Conservation (phyloP, 2,797 vertebrate genomes). For the Micromesistius poutassou region DNA sequence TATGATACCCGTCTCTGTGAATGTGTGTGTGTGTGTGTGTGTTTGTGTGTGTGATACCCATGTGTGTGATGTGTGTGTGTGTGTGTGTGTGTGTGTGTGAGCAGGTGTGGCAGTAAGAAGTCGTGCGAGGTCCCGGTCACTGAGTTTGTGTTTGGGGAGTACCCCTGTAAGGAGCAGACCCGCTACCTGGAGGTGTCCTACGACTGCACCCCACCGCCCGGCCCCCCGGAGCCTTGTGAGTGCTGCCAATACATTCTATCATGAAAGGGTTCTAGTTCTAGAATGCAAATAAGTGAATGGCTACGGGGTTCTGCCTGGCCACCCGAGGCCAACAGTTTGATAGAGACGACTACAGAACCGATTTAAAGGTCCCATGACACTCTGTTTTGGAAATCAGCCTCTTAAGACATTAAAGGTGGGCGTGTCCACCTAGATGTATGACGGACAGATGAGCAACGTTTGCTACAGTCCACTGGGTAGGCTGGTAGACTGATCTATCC, state of each 20-base stretch:
- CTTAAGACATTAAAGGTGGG: too few species aligned
- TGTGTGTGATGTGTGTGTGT: constrained; percentile 10
- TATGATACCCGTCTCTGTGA: neutral
- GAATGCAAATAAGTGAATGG: neutral
- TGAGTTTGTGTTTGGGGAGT: constrained; percentile 57
- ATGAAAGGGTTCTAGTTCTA: neutral
- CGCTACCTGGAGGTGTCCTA: constrained; percentile 60
- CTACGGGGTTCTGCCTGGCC: neutral
- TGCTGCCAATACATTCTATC: neutral
- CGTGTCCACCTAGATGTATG: too few species aligned
- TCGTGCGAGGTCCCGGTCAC: constrained; percentile 59
- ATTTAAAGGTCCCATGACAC: too few species aligned
- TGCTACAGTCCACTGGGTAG: too few species aligned
- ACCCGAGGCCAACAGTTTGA: neutral
- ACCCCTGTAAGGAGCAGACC: constrained; percentile 58
- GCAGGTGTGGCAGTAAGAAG: constrained; percentile 39
- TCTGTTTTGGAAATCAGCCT: too few species aligned
- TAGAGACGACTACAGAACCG: too few species aligned
- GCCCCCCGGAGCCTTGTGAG: neutral
- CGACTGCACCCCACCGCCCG: constrained; percentile 27
- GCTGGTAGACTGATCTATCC: too few species aligned
- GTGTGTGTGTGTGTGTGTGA: neutral
- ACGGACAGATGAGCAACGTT: too few species aligned
- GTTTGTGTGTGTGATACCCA: neutral
- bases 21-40: neutral